Base-by-base conservation (phyloP, 2,797 vertebrate genomes). In the Alauda arvensis region DNA sequence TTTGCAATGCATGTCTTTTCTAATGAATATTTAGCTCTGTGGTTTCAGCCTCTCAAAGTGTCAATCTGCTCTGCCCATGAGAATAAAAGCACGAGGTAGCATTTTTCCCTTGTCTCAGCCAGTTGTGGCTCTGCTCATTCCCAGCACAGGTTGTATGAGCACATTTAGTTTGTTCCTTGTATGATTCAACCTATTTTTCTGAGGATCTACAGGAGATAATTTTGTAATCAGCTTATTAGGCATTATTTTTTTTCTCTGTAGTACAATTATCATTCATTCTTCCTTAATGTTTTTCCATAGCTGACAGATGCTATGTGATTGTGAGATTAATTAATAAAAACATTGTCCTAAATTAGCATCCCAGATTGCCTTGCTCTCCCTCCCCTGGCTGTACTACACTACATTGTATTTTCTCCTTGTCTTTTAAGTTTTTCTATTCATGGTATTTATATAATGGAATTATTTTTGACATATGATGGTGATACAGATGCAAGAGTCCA, bases 291-390 rank as follows among this genome's bases (percentile, higher is more conserved):
- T 86, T 82, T 53, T 48, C 66, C 33, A 34, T 83, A 65, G 57
- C 72, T 85, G 72, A 82, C 83, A 92, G 89, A 79, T 86, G 68
- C 69, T 83, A 18, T 76, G 34, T 71, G 80, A 62, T 46, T 85
- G 34, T 87, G 60, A 85, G 63, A 56, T 91, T 82, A 90, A 76
- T 90, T 90, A 93, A 75, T 90, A 53, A 83, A 91, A 93, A 42
- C 70, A 26, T 65, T 85, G 17, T 28, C 55, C 43, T 77, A 37
- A 87, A 90, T 78, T 19, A 90, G 52, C 71, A 85, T 69, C 37
- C 52, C 61, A 46, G 71, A 87, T 48, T 59, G 40, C 53, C 28
- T 87, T 75, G 25, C 43, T 75, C 5, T 88, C 28, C 26, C 8
- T 85, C 74, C 77, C 31, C 62, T 42, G 62, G 3, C 65, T 46